phyloP scores from a whole-genome alignment of 2,113 vertebrate species.

The Crotophaga sulcirostris region DNA sequence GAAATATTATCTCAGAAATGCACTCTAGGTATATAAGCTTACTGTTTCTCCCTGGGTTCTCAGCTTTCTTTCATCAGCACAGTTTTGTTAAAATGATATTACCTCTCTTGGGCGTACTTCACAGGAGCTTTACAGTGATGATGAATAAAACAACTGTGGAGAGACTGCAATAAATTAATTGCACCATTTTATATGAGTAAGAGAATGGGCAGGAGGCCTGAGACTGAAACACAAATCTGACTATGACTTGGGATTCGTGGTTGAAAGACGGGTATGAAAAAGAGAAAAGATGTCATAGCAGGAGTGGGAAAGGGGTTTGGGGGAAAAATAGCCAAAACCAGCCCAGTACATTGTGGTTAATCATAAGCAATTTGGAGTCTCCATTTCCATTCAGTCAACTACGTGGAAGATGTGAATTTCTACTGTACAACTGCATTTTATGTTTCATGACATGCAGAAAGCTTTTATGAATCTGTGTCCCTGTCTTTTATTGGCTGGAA shows the following conservation, averaged over 20 bases:
- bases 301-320: not conserved
- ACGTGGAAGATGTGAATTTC: constrained; percentile 37
- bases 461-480: not conserved
- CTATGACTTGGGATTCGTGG: not conserved
- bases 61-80: constrained; percentile 57
- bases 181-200: constrained; percentile 51
- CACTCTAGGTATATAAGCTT: not conserved
- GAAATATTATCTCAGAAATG: constrained; percentile 41
- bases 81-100: constrained; percentile 67
- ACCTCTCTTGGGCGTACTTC: constrained; percentile 64
- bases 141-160: constrained; percentile 77
- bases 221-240: constrained; percentile 43
- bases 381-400: not conserved
- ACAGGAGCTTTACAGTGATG: constrained; percentile 22
- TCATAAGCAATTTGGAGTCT: constrained; percentile 23
- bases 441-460: not conserved
- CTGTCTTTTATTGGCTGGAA: not conserved
- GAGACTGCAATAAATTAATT: constrained; percentile 72
- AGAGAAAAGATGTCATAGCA: not conserved
- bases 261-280: not conserved
- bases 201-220: constrained; percentile 42
- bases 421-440: not conserved
- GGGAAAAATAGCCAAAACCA: not conserved
- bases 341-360: constrained; percentile 9
- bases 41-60: constrained; percentile 28